Percentiles rank a stretch among this genome's conserved stretches.
Conservation (phyloP, 2,797 vertebrate species). For the Setipinna tenuifilis region DNA sequence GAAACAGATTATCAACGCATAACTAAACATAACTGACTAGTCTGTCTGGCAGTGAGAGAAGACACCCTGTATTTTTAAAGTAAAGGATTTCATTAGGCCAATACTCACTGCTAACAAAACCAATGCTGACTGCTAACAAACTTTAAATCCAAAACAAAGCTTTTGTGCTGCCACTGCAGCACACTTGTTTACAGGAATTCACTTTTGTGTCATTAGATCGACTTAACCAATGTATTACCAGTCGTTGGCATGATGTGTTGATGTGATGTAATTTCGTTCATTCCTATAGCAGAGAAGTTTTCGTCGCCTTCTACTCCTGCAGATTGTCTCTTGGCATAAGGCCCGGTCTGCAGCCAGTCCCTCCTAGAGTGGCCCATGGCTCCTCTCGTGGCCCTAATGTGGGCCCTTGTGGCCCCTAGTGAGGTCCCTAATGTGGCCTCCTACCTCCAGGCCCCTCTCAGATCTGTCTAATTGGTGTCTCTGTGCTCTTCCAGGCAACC, state of each 20-base stretch:
- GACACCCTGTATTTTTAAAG: background rate
- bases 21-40: background rate
- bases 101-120: too few species aligned
- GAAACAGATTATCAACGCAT: background rate
- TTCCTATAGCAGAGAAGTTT: background rate
- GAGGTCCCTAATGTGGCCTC: too few species aligned
- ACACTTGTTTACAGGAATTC: too few species aligned
- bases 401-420: too few species aligned
- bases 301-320: background rate
- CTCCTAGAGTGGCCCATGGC: background rate
- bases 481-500: slow-evolving; percentile 44
- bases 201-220: background rate
- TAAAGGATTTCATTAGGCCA: too few species aligned
- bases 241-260: background rate
- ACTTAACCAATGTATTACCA: background rate
- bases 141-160: too few species aligned
- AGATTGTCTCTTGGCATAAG: background rate
- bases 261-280: background rate
- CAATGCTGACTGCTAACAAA: too few species aligned
- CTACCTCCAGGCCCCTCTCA: background rate
- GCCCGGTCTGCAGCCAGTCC: background rate
- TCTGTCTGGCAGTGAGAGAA: background rate
- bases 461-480: slow-evolving; percentile 39
- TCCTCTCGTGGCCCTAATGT: too few species aligned
- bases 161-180: too few species aligned